Conservation (phyloP, 2,888 invertebrate species). For the Crioceris asparagi region DNA sequence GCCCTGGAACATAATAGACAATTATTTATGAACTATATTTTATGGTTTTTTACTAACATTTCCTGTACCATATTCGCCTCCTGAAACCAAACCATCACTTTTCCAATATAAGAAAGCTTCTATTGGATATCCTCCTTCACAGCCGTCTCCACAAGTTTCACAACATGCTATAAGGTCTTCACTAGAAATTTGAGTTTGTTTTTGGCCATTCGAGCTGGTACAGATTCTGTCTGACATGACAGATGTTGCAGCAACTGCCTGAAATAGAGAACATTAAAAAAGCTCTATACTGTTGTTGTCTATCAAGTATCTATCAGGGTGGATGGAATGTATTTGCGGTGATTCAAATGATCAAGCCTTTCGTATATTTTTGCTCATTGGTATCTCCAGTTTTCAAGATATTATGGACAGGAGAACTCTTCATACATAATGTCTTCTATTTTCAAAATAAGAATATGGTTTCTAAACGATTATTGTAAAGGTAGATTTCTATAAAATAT, state of each 20-base stretch:
- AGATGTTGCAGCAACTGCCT: slow-evolving; percentile 74
- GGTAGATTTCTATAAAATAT: too few species aligned
- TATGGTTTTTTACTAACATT: neutral
- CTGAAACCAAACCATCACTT: neutral
- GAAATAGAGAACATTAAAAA: too few species aligned
- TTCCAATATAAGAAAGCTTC: neutral
- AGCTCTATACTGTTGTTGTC: too few species aligned
- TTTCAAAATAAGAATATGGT: too few species aligned
- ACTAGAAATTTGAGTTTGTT: slow-evolving; percentile 63
- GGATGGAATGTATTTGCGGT: too few species aligned
- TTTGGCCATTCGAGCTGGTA: slow-evolving; percentile 59
- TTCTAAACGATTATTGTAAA: too few species aligned
- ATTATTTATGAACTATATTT: neutral
- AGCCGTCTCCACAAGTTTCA: slow-evolving; percentile 5
- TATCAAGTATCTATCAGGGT: too few species aligned
- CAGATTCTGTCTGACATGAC: slow-evolving; percentile 80
- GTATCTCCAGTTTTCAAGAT: too few species aligned
- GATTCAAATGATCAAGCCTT: too few species aligned
- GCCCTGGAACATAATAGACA: slow-evolving; percentile 9
- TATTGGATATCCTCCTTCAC: neutral
- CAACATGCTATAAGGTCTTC: slow-evolving; percentile 76
- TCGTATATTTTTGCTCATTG: too few species aligned
- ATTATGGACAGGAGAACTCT: too few species aligned
- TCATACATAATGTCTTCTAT: too few species aligned
- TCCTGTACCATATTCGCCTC: slow-evolving; percentile 28